Conservation (phyloP, 2,888 invertebrate genomes). For the Belgica antarctica region DNA sequence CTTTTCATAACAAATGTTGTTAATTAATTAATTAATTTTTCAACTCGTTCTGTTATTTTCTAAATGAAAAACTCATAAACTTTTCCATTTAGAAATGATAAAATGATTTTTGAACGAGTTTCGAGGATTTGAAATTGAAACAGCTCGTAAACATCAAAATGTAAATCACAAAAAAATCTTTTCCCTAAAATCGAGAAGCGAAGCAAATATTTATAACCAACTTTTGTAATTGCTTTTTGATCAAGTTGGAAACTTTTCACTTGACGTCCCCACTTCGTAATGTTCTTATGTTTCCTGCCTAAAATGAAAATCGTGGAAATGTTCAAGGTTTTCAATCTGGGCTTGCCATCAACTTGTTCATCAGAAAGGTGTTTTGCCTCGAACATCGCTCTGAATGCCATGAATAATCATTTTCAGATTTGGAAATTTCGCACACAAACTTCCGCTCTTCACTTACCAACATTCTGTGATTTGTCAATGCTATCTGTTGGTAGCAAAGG, state of each 20-base stretch:
- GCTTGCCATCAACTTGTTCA: too few species aligned
- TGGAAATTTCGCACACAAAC: background rate
- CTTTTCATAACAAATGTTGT: too few species aligned
- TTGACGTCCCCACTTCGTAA: background rate
- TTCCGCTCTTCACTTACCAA: background rate
- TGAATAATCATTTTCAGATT: conserved; percentile 24
- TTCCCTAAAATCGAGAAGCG: background rate
- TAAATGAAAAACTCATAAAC: conserved; percentile 8
- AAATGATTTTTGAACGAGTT: background rate
- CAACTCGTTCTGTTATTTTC: background rate
- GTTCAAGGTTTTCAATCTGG: background rate
- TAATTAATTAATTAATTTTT: background rate
- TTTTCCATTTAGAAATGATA: background rate
- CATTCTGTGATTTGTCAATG: too few species aligned
- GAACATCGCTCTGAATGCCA: background rate
- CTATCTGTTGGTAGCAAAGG: too few species aligned
- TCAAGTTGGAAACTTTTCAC: conserved; percentile 9
- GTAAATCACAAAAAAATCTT: too few species aligned
- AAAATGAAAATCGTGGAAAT: background rate
- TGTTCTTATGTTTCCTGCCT: too few species aligned
- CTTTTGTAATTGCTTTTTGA: conserved; percentile 43
- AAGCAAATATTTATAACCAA: conserved; percentile 4
- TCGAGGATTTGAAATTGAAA: conserved; percentile 7
- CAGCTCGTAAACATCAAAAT: too few species aligned
- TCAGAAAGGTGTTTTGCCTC: background rate